A percentile compares a stretch with the other conserved stretches of the same genome.
These are phyloP conservation scores for Anguilla anguilla DNA, from an alignment of 2,797 vertebrate species.

Conservation along the genomic window DNA sequence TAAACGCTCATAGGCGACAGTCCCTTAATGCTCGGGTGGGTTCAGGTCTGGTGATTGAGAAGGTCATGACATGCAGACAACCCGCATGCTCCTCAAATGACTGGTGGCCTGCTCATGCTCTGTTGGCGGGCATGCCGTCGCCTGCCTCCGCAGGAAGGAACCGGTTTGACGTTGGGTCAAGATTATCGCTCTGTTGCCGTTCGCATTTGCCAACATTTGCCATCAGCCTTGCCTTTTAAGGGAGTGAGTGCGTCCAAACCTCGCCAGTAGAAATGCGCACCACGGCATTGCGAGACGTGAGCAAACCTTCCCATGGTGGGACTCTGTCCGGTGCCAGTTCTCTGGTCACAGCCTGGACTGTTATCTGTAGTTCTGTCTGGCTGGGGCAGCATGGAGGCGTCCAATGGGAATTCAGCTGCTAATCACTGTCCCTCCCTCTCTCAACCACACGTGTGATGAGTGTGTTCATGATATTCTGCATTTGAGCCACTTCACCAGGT, in stretches of 20 bases:
- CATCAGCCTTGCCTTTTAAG: neutral
- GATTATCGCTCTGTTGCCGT: no score
- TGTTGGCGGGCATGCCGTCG: neutral
- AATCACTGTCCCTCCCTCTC: neutral
- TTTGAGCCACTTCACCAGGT: neutral
- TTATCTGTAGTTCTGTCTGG: neutral
- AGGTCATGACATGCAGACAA: neutral
- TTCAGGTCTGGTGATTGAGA: neutral
- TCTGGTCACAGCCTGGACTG: neutral
- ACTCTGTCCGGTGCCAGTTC: neutral
- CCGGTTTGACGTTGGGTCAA: neutral
- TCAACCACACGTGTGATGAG: neutral
- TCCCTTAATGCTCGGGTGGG: no score
- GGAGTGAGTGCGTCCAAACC: neutral
- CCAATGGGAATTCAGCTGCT: neutral
- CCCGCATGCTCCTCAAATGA: neutral
- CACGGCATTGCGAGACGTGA: no score
- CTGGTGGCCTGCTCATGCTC: neutral
- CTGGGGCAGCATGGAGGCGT: neutral
- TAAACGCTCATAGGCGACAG: no score
- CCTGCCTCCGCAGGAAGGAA: neutral
- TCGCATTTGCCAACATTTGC: neutral
- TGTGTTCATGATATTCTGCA: neutral
- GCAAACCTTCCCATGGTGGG: no score
- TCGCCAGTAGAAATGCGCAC: no score